Evolutionary conservation across 1,140 invertebrate genomes (phyloP).

Genomic region (Elymnias hypermnestra): DNA sequence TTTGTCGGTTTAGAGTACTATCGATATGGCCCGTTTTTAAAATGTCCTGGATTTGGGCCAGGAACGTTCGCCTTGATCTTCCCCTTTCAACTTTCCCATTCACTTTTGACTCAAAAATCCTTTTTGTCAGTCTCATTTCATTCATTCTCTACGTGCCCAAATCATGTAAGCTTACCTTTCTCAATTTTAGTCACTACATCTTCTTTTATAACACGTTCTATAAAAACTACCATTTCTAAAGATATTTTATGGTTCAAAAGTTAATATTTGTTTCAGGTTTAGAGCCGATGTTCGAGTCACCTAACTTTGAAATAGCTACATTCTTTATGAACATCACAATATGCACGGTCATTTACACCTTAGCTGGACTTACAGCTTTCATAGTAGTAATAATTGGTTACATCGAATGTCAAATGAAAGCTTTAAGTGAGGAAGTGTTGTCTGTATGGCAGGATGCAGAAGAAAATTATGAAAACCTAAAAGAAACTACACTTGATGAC

Average conservation of each 20-base stretch:
- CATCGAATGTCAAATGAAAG: constrained; percentile 42
- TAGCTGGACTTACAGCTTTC: constrained; percentile 34
- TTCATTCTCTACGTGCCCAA: too few species aligned
- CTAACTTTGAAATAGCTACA: constrained; percentile 45
- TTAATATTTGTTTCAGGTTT: constrained; percentile 29
- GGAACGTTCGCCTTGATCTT: too few species aligned
- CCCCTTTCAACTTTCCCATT: too few species aligned
- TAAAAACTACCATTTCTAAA: neutral
- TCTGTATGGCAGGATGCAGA: constrained; percentile 39
- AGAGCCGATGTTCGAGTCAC: constrained; percentile 39
- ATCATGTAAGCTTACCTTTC: too few species aligned
- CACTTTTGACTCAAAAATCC: too few species aligned
- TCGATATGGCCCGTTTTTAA: too few species aligned
- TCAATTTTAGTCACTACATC: too few species aligned
- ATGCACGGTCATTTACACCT: constrained; percentile 11
- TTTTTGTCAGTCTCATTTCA: neutral
- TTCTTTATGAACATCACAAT: constrained; percentile 24
- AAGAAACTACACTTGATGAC: constrained; percentile 5
- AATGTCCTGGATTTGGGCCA: too few species aligned
- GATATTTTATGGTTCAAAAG: neutral
- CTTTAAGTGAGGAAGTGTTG: constrained; percentile 35
- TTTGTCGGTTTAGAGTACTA: too few species aligned
- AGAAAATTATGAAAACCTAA: constrained; percentile 14
- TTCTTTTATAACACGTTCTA: too few species aligned
- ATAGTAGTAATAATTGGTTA: constrained; percentile 44